Evolutionary conservation across 2,888 invertebrate species (phyloP).

Genomic region (Ptilodon capucinus): DNA sequence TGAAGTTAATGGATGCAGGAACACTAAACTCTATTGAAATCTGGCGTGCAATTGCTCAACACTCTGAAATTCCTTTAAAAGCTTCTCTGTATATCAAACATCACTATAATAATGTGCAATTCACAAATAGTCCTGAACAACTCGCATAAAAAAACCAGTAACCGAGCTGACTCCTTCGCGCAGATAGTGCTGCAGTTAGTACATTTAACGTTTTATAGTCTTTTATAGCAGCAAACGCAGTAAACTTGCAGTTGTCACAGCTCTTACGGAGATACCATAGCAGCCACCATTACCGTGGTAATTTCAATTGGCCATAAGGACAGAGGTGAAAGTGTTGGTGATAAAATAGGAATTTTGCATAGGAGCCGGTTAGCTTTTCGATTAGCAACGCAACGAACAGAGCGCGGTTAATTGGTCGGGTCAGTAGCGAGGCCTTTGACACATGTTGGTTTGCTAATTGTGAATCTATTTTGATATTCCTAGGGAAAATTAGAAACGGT

Average conservation of each 20-base stretch:
- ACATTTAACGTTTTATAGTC: conserved; percentile 56
- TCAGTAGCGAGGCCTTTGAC: neutral
- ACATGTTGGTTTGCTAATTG: neutral
- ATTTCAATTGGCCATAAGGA: conserved; percentile 3
- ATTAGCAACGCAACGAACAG: neutral
- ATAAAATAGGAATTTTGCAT: neutral
- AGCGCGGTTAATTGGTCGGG: neutral
- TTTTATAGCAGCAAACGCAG: conserved; percentile 66
- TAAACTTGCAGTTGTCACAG: conserved; percentile 61
- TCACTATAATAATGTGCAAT: neutral
- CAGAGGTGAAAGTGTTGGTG: conserved; percentile 22
- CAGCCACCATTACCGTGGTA: conserved; percentile 11
- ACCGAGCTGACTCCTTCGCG: conserved; percentile 32
- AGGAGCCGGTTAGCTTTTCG: neutral
- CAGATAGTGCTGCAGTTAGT: conserved; percentile 49
- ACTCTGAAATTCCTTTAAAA: no score
- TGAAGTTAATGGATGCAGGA: no score
- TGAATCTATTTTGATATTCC: no score
- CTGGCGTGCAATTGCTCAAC: no score
- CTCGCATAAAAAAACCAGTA: conserved; percentile 20
- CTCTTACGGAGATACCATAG: conserved; percentile 42
- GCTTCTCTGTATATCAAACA: no score
- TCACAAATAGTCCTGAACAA: neutral
- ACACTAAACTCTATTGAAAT: no score
- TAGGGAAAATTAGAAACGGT: no score